phyloP scores from a whole-genome alignment of 1,140 invertebrate genomes.

The Antheraea pernyi region DNA sequence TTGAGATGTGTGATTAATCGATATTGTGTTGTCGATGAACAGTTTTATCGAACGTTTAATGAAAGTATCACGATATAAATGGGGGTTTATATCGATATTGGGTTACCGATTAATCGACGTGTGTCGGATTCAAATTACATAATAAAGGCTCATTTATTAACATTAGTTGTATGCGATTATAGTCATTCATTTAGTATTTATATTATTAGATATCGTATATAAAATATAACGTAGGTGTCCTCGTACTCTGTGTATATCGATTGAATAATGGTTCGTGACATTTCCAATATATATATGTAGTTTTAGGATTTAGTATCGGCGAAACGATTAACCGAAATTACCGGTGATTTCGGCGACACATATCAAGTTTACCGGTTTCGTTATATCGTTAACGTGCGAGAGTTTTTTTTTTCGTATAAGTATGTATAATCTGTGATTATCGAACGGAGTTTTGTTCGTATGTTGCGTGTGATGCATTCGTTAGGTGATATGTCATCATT shows the following conservation, averaged over 20 bases:
- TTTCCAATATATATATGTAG: slow-evolving; percentile 56
- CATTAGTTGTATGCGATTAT: slow-evolving; percentile 56
- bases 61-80: not conserved
- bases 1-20: no score
- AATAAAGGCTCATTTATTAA: slow-evolving; percentile 60
- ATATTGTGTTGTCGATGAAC: not conserved
- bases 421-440: slow-evolving; percentile 60
- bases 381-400: slow-evolving; percentile 21
- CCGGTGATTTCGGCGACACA: slow-evolving; percentile 45
- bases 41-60: not conserved
- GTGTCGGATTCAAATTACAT: slow-evolving; percentile 53
- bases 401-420: slow-evolving; percentile 29
- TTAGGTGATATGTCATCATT: slow-evolving; percentile 16
- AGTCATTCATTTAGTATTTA: slow-evolving; percentile 64
- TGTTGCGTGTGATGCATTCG: not conserved
- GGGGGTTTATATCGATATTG: not conserved
- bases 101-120: not conserved
- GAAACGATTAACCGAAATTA: not conserved
- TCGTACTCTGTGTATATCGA: slow-evolving; percentile 60
- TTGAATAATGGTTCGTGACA: slow-evolving; percentile 69
- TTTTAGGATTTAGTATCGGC: slow-evolving; percentile 26
- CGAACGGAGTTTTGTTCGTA: slow-evolving; percentile 52
- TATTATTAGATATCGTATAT: slow-evolving; percentile 28
- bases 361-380: slow-evolving; percentile 43
- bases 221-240: slow-evolving; percentile 28